Conservation (phyloP, 2,113 vertebrate species). For the Lanius collurio region DNA sequence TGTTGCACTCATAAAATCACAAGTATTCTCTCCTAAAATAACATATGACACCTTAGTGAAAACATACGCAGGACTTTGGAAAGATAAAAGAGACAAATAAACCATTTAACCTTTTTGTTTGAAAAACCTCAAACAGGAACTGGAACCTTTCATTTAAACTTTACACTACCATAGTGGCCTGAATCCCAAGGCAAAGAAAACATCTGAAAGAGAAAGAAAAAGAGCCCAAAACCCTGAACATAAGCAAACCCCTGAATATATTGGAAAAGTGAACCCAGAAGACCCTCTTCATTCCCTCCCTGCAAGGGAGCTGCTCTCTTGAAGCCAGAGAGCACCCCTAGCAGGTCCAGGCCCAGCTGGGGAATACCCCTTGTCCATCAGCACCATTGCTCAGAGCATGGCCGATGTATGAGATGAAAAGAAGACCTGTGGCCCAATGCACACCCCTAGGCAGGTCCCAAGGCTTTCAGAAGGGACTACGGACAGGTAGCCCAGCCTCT, state of each 20-base stretch:
- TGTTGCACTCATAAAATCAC: background rate
- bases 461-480: background rate
- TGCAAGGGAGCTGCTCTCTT: background rate
- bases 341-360: background rate
- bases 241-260: background rate
- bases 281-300: background rate
- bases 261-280: background rate
- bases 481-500: background rate
- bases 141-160: background rate
- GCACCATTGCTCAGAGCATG: fast-evolving
- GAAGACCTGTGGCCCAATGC: background rate
- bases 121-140: background rate
- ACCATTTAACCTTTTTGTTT: background rate
- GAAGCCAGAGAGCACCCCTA: background rate
- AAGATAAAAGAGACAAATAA: background rate
- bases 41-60: background rate
- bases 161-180: background rate
- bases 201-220: background rate
- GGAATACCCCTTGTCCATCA: background rate
- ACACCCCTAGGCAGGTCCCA: background rate
- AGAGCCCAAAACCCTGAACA: background rate
- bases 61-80: background rate
- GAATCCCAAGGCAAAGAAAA: background rate
- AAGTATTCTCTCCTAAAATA: background rate
- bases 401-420: background rate